Percentiles rank a stretch among this genome's conserved stretches.
phyloP scores from a whole-genome alignment of 1,140 invertebrate species.

The Maniola jurtina region DNA sequence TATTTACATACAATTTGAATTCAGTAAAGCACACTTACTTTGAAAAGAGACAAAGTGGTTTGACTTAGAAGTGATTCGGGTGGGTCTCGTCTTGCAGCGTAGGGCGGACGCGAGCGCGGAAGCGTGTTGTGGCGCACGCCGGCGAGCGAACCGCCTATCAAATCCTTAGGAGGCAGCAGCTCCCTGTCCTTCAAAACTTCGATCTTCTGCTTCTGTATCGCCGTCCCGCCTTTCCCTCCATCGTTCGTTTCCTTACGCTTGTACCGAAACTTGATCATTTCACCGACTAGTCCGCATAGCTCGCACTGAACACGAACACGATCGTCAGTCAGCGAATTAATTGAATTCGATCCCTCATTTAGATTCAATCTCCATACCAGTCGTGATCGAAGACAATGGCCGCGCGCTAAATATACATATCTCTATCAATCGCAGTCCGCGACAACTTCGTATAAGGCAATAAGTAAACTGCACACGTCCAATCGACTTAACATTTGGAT shows the following conservation, averaged over 20 bases:
- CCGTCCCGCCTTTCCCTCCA: constrained; percentile 59
- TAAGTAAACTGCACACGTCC: constrained; percentile 69
- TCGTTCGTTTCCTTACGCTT: constrained; percentile 80
- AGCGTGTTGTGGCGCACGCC: constrained; percentile 71
- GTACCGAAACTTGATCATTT: constrained; percentile 83
- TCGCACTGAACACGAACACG: constrained; percentile 40
- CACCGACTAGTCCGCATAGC: constrained; percentile 63
- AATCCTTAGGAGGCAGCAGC: constrained; percentile 67
- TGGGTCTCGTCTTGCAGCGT: constrained; percentile 47
- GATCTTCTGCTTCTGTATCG: constrained; percentile 72
- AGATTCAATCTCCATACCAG: constrained; percentile 55
- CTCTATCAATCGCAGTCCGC: constrained; percentile 45
- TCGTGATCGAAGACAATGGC: constrained; percentile 63
- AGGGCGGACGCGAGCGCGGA: constrained; percentile 60
- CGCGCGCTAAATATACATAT: constrained; percentile 63
- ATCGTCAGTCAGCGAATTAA: constrained; percentile 37
- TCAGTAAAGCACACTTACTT: constrained; percentile 56
- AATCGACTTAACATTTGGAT: constrained; percentile 59
- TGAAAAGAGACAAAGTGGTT: constrained; percentile 62
- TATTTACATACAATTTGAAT: constrained; percentile 11
- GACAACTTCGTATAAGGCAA: constrained; percentile 60
- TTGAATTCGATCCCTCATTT: constrained; percentile 49
- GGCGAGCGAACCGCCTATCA: constrained; percentile 54
- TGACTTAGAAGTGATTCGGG: constrained; percentile 48
- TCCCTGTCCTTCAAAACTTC: constrained; percentile 65